These are phyloP conservation scores for Passer domesticus DNA, from an alignment of 2,113 vertebrate genomes.

Conservation along the genomic window DNA sequence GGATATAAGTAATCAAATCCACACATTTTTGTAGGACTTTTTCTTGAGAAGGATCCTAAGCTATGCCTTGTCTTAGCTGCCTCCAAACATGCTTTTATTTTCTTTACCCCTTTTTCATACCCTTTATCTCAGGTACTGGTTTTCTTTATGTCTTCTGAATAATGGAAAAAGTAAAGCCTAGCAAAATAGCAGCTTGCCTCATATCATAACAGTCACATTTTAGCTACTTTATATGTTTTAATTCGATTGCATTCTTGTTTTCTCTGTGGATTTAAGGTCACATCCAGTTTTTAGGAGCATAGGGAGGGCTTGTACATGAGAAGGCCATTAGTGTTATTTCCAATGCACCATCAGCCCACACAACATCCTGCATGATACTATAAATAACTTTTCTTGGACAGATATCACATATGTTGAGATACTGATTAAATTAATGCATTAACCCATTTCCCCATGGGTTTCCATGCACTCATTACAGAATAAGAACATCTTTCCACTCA, in stretches of 20 bases:
- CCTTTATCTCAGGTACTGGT: background rate
- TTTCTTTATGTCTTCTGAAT: background rate
- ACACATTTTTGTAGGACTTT: background rate
- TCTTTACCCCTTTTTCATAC: background rate
- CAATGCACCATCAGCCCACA: background rate
- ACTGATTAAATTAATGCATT: background rate
- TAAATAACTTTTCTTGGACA: background rate
- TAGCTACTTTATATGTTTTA: background rate
- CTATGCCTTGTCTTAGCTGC: background rate
- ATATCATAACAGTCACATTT: rapidly evolving
- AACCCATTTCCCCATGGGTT: background rate
- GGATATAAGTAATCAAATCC: background rate
- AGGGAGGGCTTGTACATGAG: background rate
- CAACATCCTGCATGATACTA: background rate
- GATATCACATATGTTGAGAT: background rate
- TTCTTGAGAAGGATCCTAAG: background rate
- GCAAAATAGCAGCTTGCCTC: background rate
- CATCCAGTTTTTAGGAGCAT: background rate
- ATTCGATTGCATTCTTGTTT: background rate
- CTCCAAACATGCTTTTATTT: background rate
- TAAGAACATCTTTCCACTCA: background rate
- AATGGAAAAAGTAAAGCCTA: background rate
- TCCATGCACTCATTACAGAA: background rate
- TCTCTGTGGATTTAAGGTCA: background rate
- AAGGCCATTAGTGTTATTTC: background rate